Conservation (phyloP, 2,113 vertebrate genomes). For the Rhagologus leucostigma region DNA sequence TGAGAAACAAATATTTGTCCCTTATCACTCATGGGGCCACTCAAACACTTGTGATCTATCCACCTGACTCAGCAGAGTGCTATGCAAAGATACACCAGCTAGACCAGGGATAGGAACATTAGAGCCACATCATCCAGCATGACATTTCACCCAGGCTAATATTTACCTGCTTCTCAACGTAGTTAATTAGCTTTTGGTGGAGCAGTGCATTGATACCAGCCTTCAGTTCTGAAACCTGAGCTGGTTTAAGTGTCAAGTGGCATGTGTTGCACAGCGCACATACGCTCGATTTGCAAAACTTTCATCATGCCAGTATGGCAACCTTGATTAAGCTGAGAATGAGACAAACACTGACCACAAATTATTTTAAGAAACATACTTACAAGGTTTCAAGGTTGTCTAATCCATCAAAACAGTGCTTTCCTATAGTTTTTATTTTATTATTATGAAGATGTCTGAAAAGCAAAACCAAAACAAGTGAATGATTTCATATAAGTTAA, state of each 20-base stretch:
- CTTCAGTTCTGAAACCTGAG: neutral
- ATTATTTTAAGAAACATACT: constrained; percentile 68
- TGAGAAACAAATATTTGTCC: constrained; percentile 17
- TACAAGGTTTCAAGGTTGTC: constrained; percentile 95
- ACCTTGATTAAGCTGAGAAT: neutral
- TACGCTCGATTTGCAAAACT: neutral
- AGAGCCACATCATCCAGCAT: neutral
- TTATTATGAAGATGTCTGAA: constrained; percentile 98
- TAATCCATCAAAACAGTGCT: constrained; percentile 88
- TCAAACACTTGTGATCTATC: neutral
- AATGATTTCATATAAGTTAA: neutral
- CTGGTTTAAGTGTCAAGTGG: neutral
- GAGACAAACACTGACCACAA: neutral
- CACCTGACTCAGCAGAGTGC: neutral
- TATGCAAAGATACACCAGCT: neutral
- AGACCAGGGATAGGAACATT: neutral
- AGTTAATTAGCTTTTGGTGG: constrained; percentile 9
- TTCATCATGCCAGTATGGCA: neutral
- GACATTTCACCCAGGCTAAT: neutral
- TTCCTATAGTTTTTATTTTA: constrained; percentile 88
- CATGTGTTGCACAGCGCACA: neutral
- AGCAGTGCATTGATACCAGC: neutral
- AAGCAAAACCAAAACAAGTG: neutral
- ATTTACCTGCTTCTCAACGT: neutral
- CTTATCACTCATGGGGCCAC: neutral